Conservation (phyloP, 1,140 invertebrate genomes). For the Bactericera cockerelli region DNA sequence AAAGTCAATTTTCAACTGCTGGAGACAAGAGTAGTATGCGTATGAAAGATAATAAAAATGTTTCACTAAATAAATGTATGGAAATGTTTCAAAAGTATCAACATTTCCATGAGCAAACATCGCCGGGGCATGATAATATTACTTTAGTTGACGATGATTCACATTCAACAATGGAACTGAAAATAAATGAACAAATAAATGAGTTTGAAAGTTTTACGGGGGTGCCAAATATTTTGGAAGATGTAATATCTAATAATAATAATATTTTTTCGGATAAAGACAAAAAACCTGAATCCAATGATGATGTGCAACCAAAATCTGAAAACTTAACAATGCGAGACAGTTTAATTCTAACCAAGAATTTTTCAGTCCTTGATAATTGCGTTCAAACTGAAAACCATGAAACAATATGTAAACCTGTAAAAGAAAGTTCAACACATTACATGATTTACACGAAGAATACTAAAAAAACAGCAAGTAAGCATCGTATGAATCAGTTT, state of each 20-base stretch:
- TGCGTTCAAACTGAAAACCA: no score
- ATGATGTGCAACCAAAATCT: no score
- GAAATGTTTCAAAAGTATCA: constrained; percentile 6
- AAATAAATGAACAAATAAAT: constrained; percentile 1
- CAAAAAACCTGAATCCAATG: no score
- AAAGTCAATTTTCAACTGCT: neutral
- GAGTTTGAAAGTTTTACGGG: neutral
- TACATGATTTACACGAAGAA: no score
- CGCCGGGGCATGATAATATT: neutral
- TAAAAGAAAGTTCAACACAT: no score
- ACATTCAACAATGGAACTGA: neutral
- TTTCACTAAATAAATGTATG: neutral
- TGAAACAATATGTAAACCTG: no score
- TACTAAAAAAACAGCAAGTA: no score
- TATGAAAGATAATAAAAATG: neutral
- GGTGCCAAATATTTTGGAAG: neutral
- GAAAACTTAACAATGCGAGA: no score
- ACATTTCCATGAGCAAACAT: neutral
- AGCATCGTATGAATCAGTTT: neutral
- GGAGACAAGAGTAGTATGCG: neutral
- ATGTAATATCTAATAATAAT: neutral
- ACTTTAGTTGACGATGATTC: neutral
- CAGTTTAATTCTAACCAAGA: no score
- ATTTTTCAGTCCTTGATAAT: no score
- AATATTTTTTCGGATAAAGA: no score